Base-by-base conservation (phyloP, 2,797 vertebrate species). In the Crax fasciolata region DNA sequence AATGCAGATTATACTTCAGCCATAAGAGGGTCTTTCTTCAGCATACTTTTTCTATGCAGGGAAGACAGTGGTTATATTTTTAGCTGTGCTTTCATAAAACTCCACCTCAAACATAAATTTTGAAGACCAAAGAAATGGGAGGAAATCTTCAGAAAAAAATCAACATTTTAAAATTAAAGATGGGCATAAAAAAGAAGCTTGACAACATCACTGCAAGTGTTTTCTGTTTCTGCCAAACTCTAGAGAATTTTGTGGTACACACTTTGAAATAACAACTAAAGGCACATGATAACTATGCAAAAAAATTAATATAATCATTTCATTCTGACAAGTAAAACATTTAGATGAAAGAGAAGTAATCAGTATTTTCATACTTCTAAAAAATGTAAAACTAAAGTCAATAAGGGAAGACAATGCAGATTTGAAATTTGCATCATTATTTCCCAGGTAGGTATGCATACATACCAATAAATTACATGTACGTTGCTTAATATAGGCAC, bases 51-150 rank as follows among this genome's bases (percentile, higher is more conserved):
- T 73, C 24, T 51, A 71, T 92, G 54, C 55, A 24, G 68, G 66
- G 68, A 96, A 92, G 44, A 79, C 93, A 86, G 70, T 79, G 24
- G 75, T 90, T 63, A 83, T 27, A 39, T 54, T 83, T 90, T 90
- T 63, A 79, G 6, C 24, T 61, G 5, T 73, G 19, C 49, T 95
- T 89, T 83, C 39, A 28, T 62, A 32, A 66, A 84, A 49, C 23
- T 30, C 30, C 39, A 4, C 59, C 70, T 52, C 7, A 28, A 44
- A 52, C 3, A 41, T 74, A 28, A 25, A 39, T 83, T 91, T 59
- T 76, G 28, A 92, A 80, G 61, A 72, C 20, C 7, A 3, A 4
- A 41, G 30, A 77, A 75, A 80, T 48, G 11, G n/a, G n/a, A n/a
- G 12, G 16, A 44, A 83, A 35, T 51, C 27, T 87, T 84, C 57